Evolutionary conservation across 37 sponge, comb jelly and placozoan genomes (phyloP), one percentile per base, ranked within the genome.

Genomic region (Aplysina aerophoba): DNA sequence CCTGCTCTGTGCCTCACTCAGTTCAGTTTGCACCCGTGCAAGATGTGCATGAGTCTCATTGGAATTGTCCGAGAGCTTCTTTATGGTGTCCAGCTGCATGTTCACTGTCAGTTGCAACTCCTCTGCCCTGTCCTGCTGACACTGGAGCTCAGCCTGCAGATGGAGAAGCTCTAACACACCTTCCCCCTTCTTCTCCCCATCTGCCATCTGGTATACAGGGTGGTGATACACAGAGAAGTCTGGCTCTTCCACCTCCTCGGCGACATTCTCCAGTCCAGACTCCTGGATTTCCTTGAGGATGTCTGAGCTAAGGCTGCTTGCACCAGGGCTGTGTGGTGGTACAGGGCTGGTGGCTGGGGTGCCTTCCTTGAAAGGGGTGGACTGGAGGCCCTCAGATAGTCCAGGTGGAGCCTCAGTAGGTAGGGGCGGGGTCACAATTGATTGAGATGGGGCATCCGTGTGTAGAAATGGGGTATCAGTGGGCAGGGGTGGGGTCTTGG

Each of bases 201-300:
- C 87, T 54, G 15, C 37, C 30, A 37, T 72, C 21, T 83, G 55
- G 34, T 39, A 71, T 0, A 60, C 28, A 13, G 65, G 21, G 30
- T 87, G 72, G 39, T 87, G 71, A 27, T 81, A 66, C 6, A 87
- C 79, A 4, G 83, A 79, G 71, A 24, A 72, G 84, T 87, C 83
- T 54, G 87, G 69, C 1, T 91, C 80, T 5, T 67, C 35, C 19
- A 83, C 90, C 65, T 55, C 61, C 68, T 67, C 65, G 4, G 78
- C 19, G 0, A 75, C 72, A 12, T 50, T 78, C 34, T 84, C 80
- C 17, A 91, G 63, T 38, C 58, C 80, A 41, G 78, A 75, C n/a
- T 84, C 80, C 33, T 91, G 83, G 15, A 91, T 69, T 34, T 79
- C 81, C 33, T 31, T 33, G 21, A 69, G 11, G 22, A 68, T 53